Evolutionary conservation across 2,113 vertebrate species (phyloP).

Genomic region (Megatriorchis doriae): DNA sequence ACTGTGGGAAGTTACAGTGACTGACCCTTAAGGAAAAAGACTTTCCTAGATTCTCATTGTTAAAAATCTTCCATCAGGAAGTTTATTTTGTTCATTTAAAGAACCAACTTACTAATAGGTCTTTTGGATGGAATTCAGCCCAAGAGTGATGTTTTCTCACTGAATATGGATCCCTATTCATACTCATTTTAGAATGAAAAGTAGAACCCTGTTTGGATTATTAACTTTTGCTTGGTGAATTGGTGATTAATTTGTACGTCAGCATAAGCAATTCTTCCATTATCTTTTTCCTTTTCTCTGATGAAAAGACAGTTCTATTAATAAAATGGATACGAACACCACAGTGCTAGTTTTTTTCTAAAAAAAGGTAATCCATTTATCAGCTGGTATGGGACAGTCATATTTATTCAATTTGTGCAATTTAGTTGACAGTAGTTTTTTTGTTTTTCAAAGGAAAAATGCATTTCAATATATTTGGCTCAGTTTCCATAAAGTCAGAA

Average conservation of each 20-base stretch:
- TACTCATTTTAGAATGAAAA: not conserved
- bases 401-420: not conserved
- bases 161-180: accelerated
- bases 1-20: not conserved
- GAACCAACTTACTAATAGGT: not conserved
- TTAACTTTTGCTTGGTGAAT: not conserved
- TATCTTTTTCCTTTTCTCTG: not conserved
- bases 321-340: not conserved
- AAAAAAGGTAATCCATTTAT: not conserved
- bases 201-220: not conserved
- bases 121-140: not conserved
- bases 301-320: not conserved
- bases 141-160: not conserved
- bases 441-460: not conserved
- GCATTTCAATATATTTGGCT: not conserved
- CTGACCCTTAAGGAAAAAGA: not conserved
- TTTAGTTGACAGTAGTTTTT: not conserved
- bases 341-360: not conserved
- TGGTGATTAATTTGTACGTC: not conserved
- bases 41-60: not conserved
- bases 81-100: not conserved
- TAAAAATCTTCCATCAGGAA: not conserved
- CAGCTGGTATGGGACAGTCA: not conserved
- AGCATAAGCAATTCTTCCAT: not conserved
- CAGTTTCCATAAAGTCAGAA: not conserved